These are phyloP conservation scores for Tichodroma muraria DNA, from an alignment of 2,113 vertebrate genomes.

Conservation along the genomic window DNA sequence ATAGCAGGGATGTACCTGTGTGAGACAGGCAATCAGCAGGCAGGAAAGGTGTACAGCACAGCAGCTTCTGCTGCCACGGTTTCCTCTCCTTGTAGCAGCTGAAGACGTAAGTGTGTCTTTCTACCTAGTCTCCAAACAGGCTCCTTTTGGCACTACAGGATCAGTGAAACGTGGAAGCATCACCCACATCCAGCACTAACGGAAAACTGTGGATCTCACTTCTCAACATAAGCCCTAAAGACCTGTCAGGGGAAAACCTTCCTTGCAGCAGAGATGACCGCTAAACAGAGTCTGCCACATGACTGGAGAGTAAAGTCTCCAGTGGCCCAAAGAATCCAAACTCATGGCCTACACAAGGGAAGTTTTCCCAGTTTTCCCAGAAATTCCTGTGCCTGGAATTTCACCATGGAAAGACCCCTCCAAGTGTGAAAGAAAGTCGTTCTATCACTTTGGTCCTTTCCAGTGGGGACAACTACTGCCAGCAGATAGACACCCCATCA, in stretches of 20 bases:
- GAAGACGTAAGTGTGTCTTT: background rate
- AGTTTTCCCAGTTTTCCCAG: background rate
- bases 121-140: background rate
- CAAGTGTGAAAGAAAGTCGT: background rate
- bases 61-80: background rate
- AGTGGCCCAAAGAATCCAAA: background rate
- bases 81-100: background rate
- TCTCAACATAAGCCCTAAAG: background rate
- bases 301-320: background rate
- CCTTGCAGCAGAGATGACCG: background rate
- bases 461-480: background rate
- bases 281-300: background rate
- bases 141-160: background rate
- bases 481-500: background rate
- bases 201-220: background rate
- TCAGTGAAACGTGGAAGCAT: background rate
- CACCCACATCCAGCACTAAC: background rate
- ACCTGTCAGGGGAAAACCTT: background rate
- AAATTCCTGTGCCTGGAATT: background rate
- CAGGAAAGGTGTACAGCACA: background rate
- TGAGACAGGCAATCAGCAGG: background rate
- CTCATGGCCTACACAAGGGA: background rate
- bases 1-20: conserved; percentile 95
- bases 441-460: background rate
- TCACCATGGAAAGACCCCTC: background rate